Conservation (phyloP, 2,113 vertebrate species). For the human (Homo sapiens) region DNA sequence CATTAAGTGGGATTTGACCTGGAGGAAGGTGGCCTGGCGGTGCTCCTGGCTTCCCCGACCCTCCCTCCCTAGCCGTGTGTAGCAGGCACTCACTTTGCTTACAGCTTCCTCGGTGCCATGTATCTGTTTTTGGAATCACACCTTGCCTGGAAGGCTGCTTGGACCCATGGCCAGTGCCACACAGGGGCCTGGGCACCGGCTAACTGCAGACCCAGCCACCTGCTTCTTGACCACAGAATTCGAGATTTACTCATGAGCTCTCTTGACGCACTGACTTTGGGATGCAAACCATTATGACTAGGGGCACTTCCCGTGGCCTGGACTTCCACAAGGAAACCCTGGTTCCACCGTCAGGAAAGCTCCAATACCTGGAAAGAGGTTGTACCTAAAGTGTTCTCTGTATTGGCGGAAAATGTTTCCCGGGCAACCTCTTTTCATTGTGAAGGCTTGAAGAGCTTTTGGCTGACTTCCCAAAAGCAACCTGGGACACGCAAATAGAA, state of each 20-base stretch:
- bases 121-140: not conserved
- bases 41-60: accelerated
- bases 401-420: not conserved
- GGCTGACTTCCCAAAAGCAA: not conserved
- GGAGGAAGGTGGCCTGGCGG: not conserved
- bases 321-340: not conserved
- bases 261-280: accelerated
- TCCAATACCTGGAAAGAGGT: not conserved
- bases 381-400: not conserved
- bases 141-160: not conserved
- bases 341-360: not conserved
- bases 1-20: not conserved
- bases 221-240: not conserved
- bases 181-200: not conserved
- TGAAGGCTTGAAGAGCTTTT: not conserved
- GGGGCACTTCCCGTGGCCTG: not conserved
- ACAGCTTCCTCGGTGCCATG: accelerated
- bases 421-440: not conserved
- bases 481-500: accelerated
- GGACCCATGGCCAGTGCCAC: not conserved
- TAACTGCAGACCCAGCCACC: accelerated
- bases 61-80: accelerated
- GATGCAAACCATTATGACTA: accelerated
- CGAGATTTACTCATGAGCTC: accelerated
- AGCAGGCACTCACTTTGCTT: accelerated